Conservation (phyloP, 2,113 vertebrate genomes). For the Takifugu bimaculatus region DNA sequence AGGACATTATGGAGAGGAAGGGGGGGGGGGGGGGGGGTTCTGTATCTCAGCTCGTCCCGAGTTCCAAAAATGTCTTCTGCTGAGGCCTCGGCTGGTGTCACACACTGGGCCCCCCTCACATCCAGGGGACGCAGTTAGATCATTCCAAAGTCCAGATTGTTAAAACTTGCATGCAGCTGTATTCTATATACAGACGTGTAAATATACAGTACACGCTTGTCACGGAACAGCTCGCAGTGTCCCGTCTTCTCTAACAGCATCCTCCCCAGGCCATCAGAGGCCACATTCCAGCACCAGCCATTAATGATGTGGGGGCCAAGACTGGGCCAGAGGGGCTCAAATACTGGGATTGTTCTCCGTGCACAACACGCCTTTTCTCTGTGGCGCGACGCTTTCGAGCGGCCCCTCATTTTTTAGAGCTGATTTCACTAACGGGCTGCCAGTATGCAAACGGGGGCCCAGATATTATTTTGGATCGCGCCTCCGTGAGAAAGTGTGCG, state of each 20-base stretch:
- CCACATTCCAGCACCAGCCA: slow-evolving; percentile 91
- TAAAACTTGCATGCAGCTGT: slow-evolving; percentile 9
- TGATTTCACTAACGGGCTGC: slow-evolving; percentile 30
- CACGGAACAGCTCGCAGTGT: slow-evolving; percentile 6
- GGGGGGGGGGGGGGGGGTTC: not conserved
- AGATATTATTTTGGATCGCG: slow-evolving; percentile 27
- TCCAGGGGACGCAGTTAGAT: slow-evolving; percentile 43
- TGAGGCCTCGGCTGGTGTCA: slow-evolving; percentile 36
- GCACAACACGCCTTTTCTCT: slow-evolving; percentile 91
- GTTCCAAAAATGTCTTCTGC: slow-evolving; percentile 50
- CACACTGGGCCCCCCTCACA: slow-evolving; percentile 14
- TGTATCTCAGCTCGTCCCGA: not conserved
- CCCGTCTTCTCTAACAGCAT: slow-evolving; percentile 24
- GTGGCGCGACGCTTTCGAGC: slow-evolving; percentile 45
- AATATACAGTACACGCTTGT: slow-evolving; percentile 18
- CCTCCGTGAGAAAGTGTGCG: slow-evolving; percentile 9
- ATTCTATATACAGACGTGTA: slow-evolving; percentile 21
- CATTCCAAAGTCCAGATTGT: slow-evolving; percentile 40
- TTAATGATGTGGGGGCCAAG: slow-evolving; percentile 89
- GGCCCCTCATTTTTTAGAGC: slow-evolving; percentile 53
- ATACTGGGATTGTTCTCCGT: slow-evolving; percentile 89
- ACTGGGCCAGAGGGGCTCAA: slow-evolving; percentile 87
- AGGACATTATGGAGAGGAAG: slow-evolving; percentile 2
- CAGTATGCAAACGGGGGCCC: slow-evolving; percentile 24
- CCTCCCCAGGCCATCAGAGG: slow-evolving; percentile 64